Evolutionary conservation across 2,797 vertebrate species (phyloP), one percentile per base, ranked within the genome.

Genomic region (Numenius phaeopus): DNA sequence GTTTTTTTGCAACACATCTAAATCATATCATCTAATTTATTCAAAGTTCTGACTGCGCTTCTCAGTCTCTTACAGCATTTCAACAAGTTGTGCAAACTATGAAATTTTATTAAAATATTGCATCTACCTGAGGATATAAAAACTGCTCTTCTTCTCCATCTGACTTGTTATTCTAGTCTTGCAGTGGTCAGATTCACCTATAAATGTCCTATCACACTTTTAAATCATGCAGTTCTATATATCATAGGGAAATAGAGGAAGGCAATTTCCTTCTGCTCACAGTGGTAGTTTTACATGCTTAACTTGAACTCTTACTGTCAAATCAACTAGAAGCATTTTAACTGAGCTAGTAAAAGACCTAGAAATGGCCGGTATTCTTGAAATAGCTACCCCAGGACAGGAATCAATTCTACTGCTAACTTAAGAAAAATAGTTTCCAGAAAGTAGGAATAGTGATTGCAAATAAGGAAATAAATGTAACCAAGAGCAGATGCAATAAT

Each of bases 21-120:
- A 88, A 83, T 90, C 62, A 75, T 81, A 90, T 40, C 20, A 88
- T 84, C 86, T 96, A 95, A 97, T 96, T 96, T 92, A 97, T 96
- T 97, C 84, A 9, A 71, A 83, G 88, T 86, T 94, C 78, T 94
- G 80, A 62, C 69, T 88, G 40, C 66, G 59, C 39, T 76, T 83
- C 89, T 86, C 69, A 54, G 69, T 70, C 40, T 91, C 61, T 81
- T 72, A 71, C 77, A 86, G 26, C n/a, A 90, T 96, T 96, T 94
- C 89, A 89, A 94, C 73, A 95, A 83, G 91, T 96, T 87, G 66
- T 73, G 19, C 37, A 90, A 93, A 62, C n/a, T 37, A 75, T 62
- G 61, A 91, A 61, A 69, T 92, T 93, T 85, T 83, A 65, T 89
- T 20, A 93, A 96, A 95, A 89, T 58, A 79, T 34, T 76, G n/a